phyloP scores from a whole-genome alignment of 1,140 invertebrate species.

The Zaprionus tsacasi region DNA sequence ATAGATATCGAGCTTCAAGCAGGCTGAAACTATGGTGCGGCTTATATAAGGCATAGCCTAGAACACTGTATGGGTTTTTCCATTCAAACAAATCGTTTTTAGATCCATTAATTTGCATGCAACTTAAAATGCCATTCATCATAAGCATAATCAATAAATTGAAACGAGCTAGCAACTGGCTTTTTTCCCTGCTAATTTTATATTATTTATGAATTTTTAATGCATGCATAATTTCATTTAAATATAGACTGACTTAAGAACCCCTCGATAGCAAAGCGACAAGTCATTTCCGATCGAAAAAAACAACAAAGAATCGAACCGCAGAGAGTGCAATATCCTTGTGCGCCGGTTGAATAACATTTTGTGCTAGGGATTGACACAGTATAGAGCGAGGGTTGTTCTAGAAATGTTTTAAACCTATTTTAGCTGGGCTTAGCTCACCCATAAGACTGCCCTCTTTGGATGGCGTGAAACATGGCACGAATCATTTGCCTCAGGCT shows the following conservation, averaged over 20 bases:
- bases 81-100: constrained; percentile 63
- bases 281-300: background rate
- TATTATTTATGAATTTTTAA: constrained; percentile 70
- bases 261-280: background rate
- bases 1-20: constrained; percentile 37
- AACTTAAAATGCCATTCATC: constrained; percentile 73
- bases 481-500: background rate
- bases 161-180: constrained; percentile 2
- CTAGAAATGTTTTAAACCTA: background rate
- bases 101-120: constrained; percentile 72
- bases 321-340: background rate
- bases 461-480: background rate
- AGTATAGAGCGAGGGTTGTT: background rate
- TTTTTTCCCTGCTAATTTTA: constrained; percentile 31
- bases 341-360: background rate
- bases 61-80: constrained; percentile 4
- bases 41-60: constrained; percentile 26
- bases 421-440: background rate
- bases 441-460: background rate
- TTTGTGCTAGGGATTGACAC: background rate
- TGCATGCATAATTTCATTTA: constrained; percentile 42
- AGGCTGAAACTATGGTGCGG: constrained; percentile 1
- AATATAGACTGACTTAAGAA: constrained; percentile 30
- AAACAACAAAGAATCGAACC: background rate
- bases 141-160: constrained; percentile 33